These are phyloP conservation scores for Eurypyga helias DNA, from an alignment of 2,113 vertebrate species.

Conservation along the genomic window DNA sequence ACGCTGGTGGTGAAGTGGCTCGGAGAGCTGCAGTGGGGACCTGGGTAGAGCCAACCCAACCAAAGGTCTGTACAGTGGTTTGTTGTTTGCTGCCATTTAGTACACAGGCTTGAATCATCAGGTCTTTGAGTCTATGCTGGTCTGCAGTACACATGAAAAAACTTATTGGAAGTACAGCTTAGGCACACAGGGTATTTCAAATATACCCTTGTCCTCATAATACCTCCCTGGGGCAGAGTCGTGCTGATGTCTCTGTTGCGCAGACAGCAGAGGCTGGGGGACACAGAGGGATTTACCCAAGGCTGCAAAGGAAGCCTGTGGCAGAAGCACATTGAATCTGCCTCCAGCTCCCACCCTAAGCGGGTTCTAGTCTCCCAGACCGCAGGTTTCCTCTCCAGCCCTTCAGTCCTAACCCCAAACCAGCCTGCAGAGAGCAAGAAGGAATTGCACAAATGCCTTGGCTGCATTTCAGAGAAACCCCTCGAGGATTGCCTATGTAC, in stretches of 20 bases:
- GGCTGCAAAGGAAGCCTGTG: not conserved
- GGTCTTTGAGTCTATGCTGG: not conserved
- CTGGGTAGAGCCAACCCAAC: not conserved
- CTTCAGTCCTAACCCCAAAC: not conserved
- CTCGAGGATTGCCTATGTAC: accelerated
- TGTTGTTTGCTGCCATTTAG: not conserved
- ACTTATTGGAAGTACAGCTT: not conserved
- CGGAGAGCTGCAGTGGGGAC: not conserved
- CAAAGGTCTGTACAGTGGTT: not conserved
- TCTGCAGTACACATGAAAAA: not conserved
- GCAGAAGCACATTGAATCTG: not conserved
- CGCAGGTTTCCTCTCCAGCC: not conserved
- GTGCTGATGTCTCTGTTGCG: accelerated
- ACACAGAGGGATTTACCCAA: not conserved
- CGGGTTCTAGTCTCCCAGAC: not conserved
- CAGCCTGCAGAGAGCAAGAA: not conserved
- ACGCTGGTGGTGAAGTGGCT: not conserved
- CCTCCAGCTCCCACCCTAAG: not conserved
- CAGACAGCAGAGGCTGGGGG: not conserved
- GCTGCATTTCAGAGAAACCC: not conserved
- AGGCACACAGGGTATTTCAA: not conserved
- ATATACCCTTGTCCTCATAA: not conserved
- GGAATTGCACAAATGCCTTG: not conserved
- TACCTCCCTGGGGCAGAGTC: accelerated
- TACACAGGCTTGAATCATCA: not conserved